Base-by-base conservation (phyloP, 64 coral and sea anemone species). In the Stichodactyla mertensii region DNA sequence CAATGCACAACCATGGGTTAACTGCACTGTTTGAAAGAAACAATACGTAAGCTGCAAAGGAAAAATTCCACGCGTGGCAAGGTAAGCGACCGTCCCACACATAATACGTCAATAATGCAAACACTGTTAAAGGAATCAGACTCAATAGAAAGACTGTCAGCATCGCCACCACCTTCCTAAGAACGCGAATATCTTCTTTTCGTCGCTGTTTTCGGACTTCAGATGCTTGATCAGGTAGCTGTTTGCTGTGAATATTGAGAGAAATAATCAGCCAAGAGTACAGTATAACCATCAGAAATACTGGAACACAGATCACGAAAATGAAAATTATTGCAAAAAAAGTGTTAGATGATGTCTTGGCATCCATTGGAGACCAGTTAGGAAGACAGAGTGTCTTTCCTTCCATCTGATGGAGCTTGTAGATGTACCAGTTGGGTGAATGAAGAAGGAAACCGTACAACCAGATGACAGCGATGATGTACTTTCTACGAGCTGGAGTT, bases 391-490 rank as follows among this genome's bases (percentile, higher is more conserved):
- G 12, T 55, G 51, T 81, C 12, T 81, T 81, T 7, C n/a, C 24
- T 20, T 20, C 51, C 52, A 52, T 54, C 16, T 54, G 0, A 0
- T 52, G 26, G 22, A 90, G 89, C 55, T 64, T 10, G 14, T 84
- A 60, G 0, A 13, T 7, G 51, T 85, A 85, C 15, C 70, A 52
- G 59, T 84, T 78, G 70, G 89, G 89, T 0, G 64, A 24, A 57
- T 85, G 64, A 61, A 85, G 11, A 18, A 55, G 52, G 5, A 79
- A 51, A 5, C 82, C 45, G 18, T 58, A 31, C 45, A 90, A 24
- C 89, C 89, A 90, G 15, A 84, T 85, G 6, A 51, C 61, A 24
- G 55, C 69, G 14, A 90, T 52, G 15, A 90, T 70, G 51, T 59
- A 59, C 15, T 77, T 83, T 19, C 89, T 82, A 60, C 45, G 71